phyloP scores from a whole-genome alignment of 2,797 vertebrate species.

The Gymnothorax reevesii region DNA sequence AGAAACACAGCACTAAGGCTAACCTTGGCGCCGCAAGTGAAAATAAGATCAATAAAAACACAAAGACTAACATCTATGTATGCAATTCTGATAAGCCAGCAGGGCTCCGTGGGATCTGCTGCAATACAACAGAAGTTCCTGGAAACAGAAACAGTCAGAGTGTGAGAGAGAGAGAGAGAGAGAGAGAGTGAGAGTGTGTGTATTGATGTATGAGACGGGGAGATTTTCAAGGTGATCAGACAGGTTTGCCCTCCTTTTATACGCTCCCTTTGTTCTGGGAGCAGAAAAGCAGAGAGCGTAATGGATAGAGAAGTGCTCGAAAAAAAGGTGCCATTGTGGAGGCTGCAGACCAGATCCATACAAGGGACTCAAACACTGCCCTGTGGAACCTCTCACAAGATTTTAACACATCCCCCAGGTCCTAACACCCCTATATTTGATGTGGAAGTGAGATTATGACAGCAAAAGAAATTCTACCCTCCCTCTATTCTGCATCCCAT shows the following conservation, averaged over 20 bases:
- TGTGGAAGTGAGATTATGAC: neutral
- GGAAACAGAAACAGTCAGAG: too few species aligned
- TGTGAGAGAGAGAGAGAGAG: too few species aligned
- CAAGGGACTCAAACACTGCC: too few species aligned
- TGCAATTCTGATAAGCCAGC: neutral
- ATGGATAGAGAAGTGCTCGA: neutral
- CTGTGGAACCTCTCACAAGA: too few species aligned
- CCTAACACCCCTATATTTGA: neutral
- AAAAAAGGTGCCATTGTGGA: neutral
- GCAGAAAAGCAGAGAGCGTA: neutral
- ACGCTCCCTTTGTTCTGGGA: neutral
- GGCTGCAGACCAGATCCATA: neutral
- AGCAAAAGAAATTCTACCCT: neutral
- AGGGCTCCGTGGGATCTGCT: neutral
- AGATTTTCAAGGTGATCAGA: neutral
- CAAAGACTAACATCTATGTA: neutral
- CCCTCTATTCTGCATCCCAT: too few species aligned
- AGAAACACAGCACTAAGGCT: neutral
- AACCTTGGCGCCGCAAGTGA: neutral
- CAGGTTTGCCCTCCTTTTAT: neutral
- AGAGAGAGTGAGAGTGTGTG: too few species aligned
- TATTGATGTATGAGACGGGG: too few species aligned
- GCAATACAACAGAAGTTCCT: neutral
- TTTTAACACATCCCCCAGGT: neutral
- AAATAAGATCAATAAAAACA: neutral